phyloP scores from a whole-genome alignment of 2,113 vertebrate genomes.

The Syrrhaptes paradoxus region DNA sequence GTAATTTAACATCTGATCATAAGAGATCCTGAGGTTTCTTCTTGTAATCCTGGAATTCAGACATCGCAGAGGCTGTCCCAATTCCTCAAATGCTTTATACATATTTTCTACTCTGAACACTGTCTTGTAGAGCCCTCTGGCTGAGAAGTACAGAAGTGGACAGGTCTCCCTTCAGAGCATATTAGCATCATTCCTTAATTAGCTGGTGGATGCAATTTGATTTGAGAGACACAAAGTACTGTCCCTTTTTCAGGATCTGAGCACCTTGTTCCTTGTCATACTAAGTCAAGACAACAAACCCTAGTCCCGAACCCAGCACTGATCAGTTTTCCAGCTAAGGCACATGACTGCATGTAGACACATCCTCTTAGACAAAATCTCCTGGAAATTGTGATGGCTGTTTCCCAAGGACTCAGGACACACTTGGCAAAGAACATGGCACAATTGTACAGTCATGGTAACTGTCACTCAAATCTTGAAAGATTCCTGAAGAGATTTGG shows the following conservation, averaged over 20 bases:
- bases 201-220: not conserved
- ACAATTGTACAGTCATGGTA: not conserved
- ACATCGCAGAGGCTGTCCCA: not conserved
- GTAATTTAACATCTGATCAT: not conserved
- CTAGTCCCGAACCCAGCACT: not conserved
- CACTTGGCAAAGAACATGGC: not conserved
- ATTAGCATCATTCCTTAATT: conserved; percentile 32
- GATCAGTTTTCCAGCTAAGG: not conserved
- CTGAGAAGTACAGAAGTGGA: conserved; percentile 23
- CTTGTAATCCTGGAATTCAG: not conserved
- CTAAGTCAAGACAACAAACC: not conserved
- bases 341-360: not conserved
- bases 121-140: conserved; percentile 13
- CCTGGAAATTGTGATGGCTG: not conserved
- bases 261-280: not conserved
- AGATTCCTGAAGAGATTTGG: not conserved
- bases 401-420: not conserved
- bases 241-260: conserved; percentile 12
- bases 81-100: not conserved
- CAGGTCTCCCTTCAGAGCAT: not conserved
- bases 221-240: conserved; percentile 2
- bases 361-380: not conserved
- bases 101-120: not conserved
- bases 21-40: not conserved
- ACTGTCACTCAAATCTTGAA: not conserved